Evolutionary conservation across 2,797 vertebrate genomes (phyloP).

Genomic region (Cryptoblepharus egeriae): DNA sequence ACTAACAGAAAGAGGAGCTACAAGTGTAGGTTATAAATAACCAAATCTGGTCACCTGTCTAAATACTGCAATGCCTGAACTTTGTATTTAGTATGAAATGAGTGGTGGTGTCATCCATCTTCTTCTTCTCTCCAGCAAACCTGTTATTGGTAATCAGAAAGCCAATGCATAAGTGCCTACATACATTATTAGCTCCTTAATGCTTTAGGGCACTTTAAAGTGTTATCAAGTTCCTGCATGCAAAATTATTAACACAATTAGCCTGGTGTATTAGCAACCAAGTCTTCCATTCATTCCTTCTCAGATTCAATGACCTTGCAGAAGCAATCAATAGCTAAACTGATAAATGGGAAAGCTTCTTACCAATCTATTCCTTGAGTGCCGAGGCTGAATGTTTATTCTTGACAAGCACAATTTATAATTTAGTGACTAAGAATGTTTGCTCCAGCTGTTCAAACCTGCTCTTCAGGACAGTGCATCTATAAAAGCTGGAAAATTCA

Average conservation of each 20-base stretch:
- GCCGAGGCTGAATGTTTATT: conserved; percentile 70
- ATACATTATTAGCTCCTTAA: conserved; percentile 39
- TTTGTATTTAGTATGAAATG: conserved; percentile 30
- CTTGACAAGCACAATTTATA: conserved; percentile 71
- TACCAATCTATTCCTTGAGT: conserved; percentile 73
- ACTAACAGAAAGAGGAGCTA: background rate
- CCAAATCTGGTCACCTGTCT: background rate
- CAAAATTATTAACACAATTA: conserved; percentile 48
- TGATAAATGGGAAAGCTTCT: conserved; percentile 73
- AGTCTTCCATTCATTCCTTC: conserved; percentile 61
- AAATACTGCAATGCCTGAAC: background rate
- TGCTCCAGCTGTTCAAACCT: conserved; percentile 65
- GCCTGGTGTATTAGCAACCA: conserved; percentile 44
- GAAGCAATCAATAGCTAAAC: conserved; percentile 73
- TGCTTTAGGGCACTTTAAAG: conserved; percentile 52
- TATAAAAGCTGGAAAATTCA: conserved; percentile 49
- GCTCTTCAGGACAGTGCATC: conserved; percentile 38
- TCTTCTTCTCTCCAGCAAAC: conserved; percentile 23
- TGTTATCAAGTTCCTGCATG: conserved; percentile 47
- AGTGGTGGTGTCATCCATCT: conserved; percentile 15
- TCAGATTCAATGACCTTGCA: conserved; percentile 67
- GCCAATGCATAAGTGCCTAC: conserved; percentile 6
- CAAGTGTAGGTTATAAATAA: background rate
- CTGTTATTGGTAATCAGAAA: conserved; percentile 37
- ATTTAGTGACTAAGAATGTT: conserved; percentile 66